These are phyloP conservation scores for Lophura nycthemera DNA, from an alignment of 2,113 vertebrate species.

Conservation along the genomic window DNA sequence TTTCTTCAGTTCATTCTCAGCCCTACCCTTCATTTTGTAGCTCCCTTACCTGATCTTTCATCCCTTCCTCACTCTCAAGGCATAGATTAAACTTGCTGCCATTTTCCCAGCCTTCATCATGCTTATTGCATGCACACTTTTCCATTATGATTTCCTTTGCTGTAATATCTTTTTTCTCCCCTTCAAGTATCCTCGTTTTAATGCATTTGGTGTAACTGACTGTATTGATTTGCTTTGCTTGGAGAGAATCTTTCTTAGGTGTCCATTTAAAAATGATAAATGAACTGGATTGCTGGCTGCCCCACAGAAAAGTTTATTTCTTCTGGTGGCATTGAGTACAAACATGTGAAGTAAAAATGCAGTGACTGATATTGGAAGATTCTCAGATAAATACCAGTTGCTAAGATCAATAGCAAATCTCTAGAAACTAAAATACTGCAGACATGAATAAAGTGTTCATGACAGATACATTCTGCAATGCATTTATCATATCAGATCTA, in stretches of 20 bases:
- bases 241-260: not conserved
- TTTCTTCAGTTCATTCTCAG: not conserved
- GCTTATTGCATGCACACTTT: not conserved
- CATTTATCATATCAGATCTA: not conserved
- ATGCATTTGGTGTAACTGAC: not conserved
- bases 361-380: not conserved
- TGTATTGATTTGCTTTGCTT: slow-evolving; percentile 4
- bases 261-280: slow-evolving; percentile 29
- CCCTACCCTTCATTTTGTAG: not conserved
- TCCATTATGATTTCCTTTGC: not conserved
- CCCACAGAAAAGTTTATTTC: not conserved
- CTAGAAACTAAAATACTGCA: not conserved
- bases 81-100: not conserved
- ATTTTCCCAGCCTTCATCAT: not conserved
- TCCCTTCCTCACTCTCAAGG: not conserved
- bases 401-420: not conserved
- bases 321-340: not conserved
- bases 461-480: not conserved
- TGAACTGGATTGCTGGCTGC: not conserved
- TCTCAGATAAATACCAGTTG: not conserved
- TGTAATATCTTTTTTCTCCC: not conserved
- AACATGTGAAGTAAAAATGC: not conserved
- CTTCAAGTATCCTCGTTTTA: not conserved
- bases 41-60: not conserved
- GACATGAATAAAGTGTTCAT: not conserved